Evolutionary conservation across 2,797 vertebrate genomes (phyloP), one percentile per base, ranked within the genome.

Genomic region (Denticeps clupeoides): DNA sequence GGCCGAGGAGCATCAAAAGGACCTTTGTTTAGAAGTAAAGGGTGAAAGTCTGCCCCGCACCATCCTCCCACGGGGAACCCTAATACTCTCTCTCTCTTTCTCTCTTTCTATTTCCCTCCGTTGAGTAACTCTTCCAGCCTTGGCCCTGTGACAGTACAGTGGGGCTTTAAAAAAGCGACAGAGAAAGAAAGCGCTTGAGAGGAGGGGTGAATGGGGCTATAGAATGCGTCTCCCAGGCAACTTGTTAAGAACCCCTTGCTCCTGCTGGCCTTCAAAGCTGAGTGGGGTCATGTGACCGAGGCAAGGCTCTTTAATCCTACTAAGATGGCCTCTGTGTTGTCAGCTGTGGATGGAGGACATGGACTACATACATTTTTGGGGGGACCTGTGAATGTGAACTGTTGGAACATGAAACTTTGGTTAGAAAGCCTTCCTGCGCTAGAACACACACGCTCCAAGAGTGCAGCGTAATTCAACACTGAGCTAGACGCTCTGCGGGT

Each of bases 221-320:
- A 60, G 64, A 70, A 48, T 51, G 41, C 53, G 71, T 65, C 51
- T 67, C 60, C 68, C 41, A 75, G 62, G 71, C 74, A 79, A 78
- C 73, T 56, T 9, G 2, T 41, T 55, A 65, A 62, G 60, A 65
- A 38, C 13, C 49, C 44, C 46, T 33, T 56, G 62, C 58, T 65
- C 18, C 19, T n/a, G n/a, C n/a, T n/a, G 41, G 60, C 62, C 63
- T 71, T 69, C 51, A 51, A 73, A 64, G 51, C 21, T 45, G 48
- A 40, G 47, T 38, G 10, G 19, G 66, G 72, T 74, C 67, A 55
- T 61, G 40, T 71, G 69, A 77, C 65, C 75, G 69, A 45, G 49
- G 64, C 51, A 43, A 56, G 67, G 58, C 68, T 58, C 9, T 62
- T 59, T 67, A 69, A 56, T 74, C 69, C 3, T 5, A 59, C 61